Conservation (phyloP, 2,888 invertebrate genomes). For the Caenorhabditis sp. region DNA sequence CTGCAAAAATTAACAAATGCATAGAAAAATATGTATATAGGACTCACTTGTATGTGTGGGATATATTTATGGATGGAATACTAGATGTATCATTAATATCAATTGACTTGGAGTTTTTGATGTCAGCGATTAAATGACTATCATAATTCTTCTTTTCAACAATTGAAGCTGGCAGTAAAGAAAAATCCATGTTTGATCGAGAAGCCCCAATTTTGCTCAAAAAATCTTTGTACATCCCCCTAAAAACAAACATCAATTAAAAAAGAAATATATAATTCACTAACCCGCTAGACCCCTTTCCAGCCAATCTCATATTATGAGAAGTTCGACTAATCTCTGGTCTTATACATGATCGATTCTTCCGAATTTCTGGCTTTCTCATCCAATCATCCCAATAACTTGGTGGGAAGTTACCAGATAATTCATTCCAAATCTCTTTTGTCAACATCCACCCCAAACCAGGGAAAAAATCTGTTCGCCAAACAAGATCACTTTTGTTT, state of each 20-base stretch:
- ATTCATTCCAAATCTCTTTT: slow-evolving; percentile 83
- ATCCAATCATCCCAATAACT: slow-evolving; percentile 98
- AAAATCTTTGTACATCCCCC: slow-evolving; percentile 65
- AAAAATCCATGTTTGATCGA: slow-evolving; percentile 82
- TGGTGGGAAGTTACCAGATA: slow-evolving; percentile 88
- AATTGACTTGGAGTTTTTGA: slow-evolving; percentile 24
- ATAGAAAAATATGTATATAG: neutral
- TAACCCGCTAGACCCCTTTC: slow-evolving; percentile 84
- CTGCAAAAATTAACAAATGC: slow-evolving; percentile 23
- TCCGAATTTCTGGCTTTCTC: slow-evolving; percentile 87
- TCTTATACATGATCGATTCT: slow-evolving; percentile 85
- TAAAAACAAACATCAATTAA: slow-evolving; percentile 22
- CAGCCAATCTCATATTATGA: slow-evolving; percentile 79
- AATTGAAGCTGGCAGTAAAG: slow-evolving; percentile 86
- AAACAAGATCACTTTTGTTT: slow-evolving; percentile 78
- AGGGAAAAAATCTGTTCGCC: slow-evolving; percentile 97
- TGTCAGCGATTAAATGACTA: slow-evolving; percentile 16
- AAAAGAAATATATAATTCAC: slow-evolving; percentile 62
- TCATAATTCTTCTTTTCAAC: slow-evolving; percentile 78
- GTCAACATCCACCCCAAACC: slow-evolving; percentile 86
- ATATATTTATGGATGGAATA: slow-evolving; percentile 7
- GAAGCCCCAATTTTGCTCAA: slow-evolving; percentile 61
- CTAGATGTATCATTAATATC: slow-evolving; percentile 12
- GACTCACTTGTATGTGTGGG: slow-evolving; percentile 41
- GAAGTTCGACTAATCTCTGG: slow-evolving; percentile 93